Evolutionary conservation across 2,797 vertebrate genomes (phyloP), one percentile per base, ranked within the genome.

Genomic region (Pseudotriccus pelzelni): DNA sequence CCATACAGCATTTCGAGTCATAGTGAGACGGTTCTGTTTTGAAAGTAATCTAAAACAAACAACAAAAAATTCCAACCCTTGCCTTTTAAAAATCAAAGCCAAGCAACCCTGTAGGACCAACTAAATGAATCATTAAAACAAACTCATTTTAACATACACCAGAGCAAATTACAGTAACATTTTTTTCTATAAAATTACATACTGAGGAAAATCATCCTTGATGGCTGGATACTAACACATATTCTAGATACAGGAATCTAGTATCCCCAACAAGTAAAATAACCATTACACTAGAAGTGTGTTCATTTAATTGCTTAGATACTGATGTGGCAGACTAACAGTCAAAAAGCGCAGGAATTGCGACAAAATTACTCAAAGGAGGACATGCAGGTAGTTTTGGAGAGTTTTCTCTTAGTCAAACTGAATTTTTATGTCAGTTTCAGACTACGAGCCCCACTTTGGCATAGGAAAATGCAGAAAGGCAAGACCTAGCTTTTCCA

Each of bases 1-100:
- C 99, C 99, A 99, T n/a, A 98, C 98, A 86, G 98, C 98, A 95
- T 98, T 98, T 75, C 98, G 97, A 24, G 98, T 98, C 98, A 98
- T 98, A 46, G 98, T 98, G 73, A 98, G 96, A 94, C 98, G 98
- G 76, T 98, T 98, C 93, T 98, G 98, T 96, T 98, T 98, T 76
- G 98, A 98, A 96, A 98, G 98, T 89, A 98, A 96, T 95, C 98
- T 98, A 87, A n/a, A 97, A 96, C 93, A 78, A 82, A 36, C 68
- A 88, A 94, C 28, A 88, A 66, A 62, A 78, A 67, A 49, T 30
- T 81, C 22, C 46, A 87, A 73, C 21, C 12, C 25, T 55, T 67
- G 43, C 7, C 85, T 69, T 85, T 32, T 32, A 68, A 84, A 90
- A 37, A 67, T 25, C 27, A 43, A 72, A 90, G 14, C n/a, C 50